phyloP scores from a whole-genome alignment of 1,140 invertebrate species.

The Lerema accius region DNA sequence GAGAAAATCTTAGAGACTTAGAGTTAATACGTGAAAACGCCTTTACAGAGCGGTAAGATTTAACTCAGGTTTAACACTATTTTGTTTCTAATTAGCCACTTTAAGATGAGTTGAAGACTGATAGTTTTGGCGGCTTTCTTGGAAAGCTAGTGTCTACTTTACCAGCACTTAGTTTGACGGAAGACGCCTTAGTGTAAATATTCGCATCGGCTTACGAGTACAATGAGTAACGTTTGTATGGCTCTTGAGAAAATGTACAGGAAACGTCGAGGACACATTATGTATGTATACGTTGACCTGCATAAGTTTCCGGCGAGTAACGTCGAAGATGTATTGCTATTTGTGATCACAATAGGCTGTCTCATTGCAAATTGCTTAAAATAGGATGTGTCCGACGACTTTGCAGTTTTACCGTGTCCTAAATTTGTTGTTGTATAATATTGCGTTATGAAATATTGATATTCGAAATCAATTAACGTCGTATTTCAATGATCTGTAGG shows the following conservation, averaged over 20 bases:
- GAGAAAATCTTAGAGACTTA: too few relatives aligned
- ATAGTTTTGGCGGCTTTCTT: slow-evolving; percentile 31
- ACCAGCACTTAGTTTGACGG: slow-evolving; percentile 24
- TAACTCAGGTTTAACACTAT: slow-evolving; percentile 12
- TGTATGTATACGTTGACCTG: slow-evolving; percentile 10
- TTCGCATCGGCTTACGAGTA: slow-evolving; percentile 35
- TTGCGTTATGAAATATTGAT: too few relatives aligned
- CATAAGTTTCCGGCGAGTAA: slow-evolving; percentile 15
- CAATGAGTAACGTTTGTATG: slow-evolving; percentile 34
- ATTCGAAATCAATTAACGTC: too few relatives aligned
- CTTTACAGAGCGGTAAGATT: too few relatives aligned
- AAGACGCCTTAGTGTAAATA: slow-evolving; percentile 37
- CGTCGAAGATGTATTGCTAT: background rate
- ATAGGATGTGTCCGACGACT: background rate
- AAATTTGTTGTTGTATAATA: background rate
- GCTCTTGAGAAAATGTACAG: slow-evolving; percentile 23
- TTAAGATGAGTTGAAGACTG: slow-evolving; percentile 12
- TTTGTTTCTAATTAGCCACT: slow-evolving; percentile 10
- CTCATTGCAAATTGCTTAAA: background rate
- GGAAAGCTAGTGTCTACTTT: slow-evolving; percentile 34
- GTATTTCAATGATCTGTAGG: too few relatives aligned
- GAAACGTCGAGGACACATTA: slow-evolving; percentile 9
- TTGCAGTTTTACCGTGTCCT: background rate
- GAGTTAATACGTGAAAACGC: too few relatives aligned
- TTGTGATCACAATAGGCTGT: background rate